These are phyloP conservation scores for Lottia gigantea DNA, from an alignment of 2,888 invertebrate genomes.

Conservation along the genomic window DNA sequence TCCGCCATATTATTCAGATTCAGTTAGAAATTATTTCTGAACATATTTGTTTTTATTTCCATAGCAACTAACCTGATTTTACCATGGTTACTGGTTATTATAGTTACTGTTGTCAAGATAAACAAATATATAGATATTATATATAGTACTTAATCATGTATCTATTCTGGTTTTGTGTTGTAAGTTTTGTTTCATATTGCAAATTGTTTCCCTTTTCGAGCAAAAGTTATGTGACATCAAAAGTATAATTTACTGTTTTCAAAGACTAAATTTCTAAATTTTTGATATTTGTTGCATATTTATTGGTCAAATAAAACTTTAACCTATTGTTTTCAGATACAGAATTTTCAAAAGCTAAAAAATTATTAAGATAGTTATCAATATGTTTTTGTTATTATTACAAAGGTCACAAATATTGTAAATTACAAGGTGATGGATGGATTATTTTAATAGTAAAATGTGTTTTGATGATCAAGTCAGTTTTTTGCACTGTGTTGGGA, in stretches of 20 bases:
- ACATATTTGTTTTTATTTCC: background rate
- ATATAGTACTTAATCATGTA: slow-evolving; percentile 11
- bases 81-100: slow-evolving; percentile 1
- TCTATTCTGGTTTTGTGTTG: slow-evolving; percentile 4
- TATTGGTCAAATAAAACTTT: too few species aligned
- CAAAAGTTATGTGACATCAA: too few species aligned
- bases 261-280: background rate
- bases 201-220: background rate
- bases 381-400: too few species aligned
- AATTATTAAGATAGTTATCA: too few species aligned
- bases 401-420: too few species aligned
- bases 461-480: too few species aligned
- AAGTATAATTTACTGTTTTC: too few species aligned
- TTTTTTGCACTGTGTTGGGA: too few species aligned
- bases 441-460: too few species aligned
- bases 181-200: slow-evolving; percentile 11
- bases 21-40: background rate
- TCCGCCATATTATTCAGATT: background rate
- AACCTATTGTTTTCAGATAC: too few species aligned
- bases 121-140: slow-evolving; percentile 7
- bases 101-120: slow-evolving; percentile 7
- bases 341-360: too few species aligned
- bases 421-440: too few species aligned
- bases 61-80: background rate
- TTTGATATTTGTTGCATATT: background rate